Base-by-base conservation (phyloP, 2,888 invertebrate species). In the Nysson spinosus region DNA sequence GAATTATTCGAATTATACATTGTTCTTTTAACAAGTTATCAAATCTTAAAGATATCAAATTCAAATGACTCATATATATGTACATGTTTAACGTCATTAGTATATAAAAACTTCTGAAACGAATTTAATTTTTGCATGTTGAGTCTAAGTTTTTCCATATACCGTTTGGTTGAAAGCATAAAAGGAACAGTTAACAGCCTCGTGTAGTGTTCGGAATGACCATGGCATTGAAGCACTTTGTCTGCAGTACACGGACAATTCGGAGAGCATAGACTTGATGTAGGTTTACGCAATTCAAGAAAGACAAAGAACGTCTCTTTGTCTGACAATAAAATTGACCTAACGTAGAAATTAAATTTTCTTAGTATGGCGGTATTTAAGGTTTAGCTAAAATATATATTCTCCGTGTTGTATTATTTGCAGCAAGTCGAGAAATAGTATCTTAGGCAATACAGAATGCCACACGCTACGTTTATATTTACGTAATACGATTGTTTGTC, bases 221-320 rank as follows among this genome's bases (percentile, higher is more conserved):
- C 72, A 54, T 74, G 74, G 26, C 65, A 76, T 61, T 77, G 72
- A 75, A 75, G 56, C 65, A 72, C 60, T 63, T 66, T 64, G 14
- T 37, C 22, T 56, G 37, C 43, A 69, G 19, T 47, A 37, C 19
- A 14, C 34, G 24, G 11, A 19, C 39, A 34, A 37, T 37, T 47
- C 28, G 26, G 5, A 35, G 16, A 22, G 20, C 22, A 20, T 51
- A 32, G 16, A 9, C 50, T 50, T n/a, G 12, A 19, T 39, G 30
- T 11, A 7, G 11, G 37, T n/a, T n/a, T n/a, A n/a, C n/a, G n/a
- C n/a, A n/a, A n/a, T n/a, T n/a, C n/a, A n/a, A n/a, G n/a, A n/a
- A n/a, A n/a, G n/a, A 7, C 6, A 11, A 12, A 35, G 4, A 24
- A 11, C 11, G 2, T 26, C 2, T 43, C 34, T 7, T 22, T n/a